phyloP scores from a whole-genome alignment of 2,888 invertebrate species.

The Lasius fuliginosus region DNA sequence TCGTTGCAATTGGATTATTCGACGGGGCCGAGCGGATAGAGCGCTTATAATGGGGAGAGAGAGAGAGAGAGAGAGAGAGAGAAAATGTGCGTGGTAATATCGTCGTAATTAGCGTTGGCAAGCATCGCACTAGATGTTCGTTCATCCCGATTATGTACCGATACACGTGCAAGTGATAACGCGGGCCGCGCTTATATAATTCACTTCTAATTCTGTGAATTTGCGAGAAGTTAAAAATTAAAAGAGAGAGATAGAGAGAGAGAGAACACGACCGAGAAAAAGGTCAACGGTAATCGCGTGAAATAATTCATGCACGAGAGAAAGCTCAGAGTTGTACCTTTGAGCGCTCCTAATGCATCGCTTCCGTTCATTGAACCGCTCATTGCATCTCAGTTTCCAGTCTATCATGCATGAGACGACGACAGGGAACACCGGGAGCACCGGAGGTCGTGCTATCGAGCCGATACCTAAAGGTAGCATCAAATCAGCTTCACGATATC shows the following conservation, averaged over 20 bases:
- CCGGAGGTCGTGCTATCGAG: conserved; percentile 42
- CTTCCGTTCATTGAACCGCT: conserved; percentile 23
- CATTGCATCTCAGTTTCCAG: conserved; percentile 28
- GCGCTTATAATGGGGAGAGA: conserved; percentile 48
- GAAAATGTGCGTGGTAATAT: conserved; percentile 66
- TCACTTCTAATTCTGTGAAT: conserved; percentile 20
- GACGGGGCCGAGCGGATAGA: conserved; percentile 42
- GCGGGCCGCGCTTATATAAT: conserved; percentile 26
- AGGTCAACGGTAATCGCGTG: not conserved
- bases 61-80: conserved; percentile 9
- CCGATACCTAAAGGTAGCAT: conserved; percentile 49
- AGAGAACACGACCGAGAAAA: not conserved
- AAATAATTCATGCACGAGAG: not conserved
- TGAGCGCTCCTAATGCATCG: conserved; percentile 19
- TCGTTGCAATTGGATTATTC: conserved; percentile 66
- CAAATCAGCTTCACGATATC: conserved; percentile 52
- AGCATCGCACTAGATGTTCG: conserved; percentile 42
- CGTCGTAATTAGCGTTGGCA: conserved; percentile 72
- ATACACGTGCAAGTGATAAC: conserved; percentile 64
- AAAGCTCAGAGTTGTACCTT: not conserved
- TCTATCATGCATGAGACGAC: conserved; percentile 47
- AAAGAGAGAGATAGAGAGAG: not conserved
- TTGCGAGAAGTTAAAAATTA: conserved; percentile 33
- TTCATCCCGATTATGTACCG: conserved; percentile 54
- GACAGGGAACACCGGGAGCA: conserved; percentile 33